Evolutionary conservation across 2,888 invertebrate species (phyloP).

Genomic region (Napeogenes inachia): DNA sequence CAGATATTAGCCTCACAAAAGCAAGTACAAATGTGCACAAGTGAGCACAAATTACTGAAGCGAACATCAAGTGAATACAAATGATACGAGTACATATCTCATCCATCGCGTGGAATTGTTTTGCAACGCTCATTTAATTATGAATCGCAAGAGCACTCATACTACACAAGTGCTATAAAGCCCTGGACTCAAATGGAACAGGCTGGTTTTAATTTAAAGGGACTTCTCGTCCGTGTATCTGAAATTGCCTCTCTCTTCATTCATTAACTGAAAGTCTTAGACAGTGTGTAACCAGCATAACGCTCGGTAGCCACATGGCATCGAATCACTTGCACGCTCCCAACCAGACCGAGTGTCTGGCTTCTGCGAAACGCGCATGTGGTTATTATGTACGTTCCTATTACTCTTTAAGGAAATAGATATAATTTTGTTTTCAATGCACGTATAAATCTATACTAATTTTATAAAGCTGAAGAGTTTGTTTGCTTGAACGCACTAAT

Average conservation of each 20-base stretch:
- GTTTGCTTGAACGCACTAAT: too few species aligned
- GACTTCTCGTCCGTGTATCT: conserved; percentile 14
- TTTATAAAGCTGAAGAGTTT: too few species aligned
- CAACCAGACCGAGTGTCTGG: conserved; percentile 65
- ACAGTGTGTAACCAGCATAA: conserved; percentile 24
- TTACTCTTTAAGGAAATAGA: conserved; percentile 28
- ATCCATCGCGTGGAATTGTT: conserved; percentile 33
- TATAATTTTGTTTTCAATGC: background rate
- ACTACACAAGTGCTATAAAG: conserved; percentile 22
- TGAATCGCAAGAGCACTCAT: conserved; percentile 33
- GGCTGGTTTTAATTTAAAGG: conserved; percentile 7
- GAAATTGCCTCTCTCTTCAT: conserved; percentile 16
- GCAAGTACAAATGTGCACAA: conserved; percentile 12
- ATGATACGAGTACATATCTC: conserved; percentile 35
- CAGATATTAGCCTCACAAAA: conserved; percentile 25
- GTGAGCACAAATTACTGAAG: conserved; percentile 28
- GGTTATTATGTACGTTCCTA: conserved; percentile 27
- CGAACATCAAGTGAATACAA: conserved; percentile 28
- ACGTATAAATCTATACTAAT: too few species aligned
- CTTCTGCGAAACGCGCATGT: conserved; percentile 49
- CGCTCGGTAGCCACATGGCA: conserved; percentile 39
- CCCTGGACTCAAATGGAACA: conserved; percentile 8
- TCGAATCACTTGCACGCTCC: conserved; percentile 32
- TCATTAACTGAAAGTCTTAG: conserved; percentile 14
- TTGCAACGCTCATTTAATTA: conserved; percentile 39